Evolutionary conservation across 2,113 vertebrate species (phyloP).

Genomic region (Brachypodius melanocephalos): DNA sequence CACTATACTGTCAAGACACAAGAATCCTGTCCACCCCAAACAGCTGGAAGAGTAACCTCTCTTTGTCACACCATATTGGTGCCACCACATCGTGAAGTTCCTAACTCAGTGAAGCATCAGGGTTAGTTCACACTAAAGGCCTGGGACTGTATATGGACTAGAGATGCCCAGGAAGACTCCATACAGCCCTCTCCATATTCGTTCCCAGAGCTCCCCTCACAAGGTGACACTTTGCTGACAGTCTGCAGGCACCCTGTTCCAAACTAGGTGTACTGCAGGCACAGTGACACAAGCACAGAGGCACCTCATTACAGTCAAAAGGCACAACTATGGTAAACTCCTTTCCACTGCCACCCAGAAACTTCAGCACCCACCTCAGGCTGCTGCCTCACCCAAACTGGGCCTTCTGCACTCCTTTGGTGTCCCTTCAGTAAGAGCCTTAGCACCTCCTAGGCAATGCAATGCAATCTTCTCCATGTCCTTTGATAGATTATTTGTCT

Average conservation of each 20-base stretch:
- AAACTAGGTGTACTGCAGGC: background rate
- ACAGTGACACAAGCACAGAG: background rate
- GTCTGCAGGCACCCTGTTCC: background rate
- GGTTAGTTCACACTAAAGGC: background rate
- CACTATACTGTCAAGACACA: background rate
- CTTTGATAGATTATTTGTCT: background rate
- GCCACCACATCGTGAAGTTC: background rate
- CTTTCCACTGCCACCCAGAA: background rate
- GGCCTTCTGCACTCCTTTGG: background rate
- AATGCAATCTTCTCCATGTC: background rate
- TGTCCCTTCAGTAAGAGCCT: background rate
- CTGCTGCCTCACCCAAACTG: background rate
- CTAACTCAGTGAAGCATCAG: background rate
- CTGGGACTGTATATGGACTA: background rate
- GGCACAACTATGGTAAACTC: accelerated
- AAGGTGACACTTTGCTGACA: background rate
- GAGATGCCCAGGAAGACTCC: background rate
- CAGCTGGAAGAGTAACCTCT: background rate
- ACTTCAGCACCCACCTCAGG: background rate
- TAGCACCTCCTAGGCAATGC: background rate
- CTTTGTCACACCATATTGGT: background rate
- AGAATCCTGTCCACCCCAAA: background rate
- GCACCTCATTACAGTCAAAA: background rate
- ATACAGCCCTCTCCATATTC: background rate
- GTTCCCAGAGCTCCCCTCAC: background rate